Evolutionary conservation across 2,113 vertebrate genomes (phyloP).

Genomic region (Phocoena phocoena): DNA sequence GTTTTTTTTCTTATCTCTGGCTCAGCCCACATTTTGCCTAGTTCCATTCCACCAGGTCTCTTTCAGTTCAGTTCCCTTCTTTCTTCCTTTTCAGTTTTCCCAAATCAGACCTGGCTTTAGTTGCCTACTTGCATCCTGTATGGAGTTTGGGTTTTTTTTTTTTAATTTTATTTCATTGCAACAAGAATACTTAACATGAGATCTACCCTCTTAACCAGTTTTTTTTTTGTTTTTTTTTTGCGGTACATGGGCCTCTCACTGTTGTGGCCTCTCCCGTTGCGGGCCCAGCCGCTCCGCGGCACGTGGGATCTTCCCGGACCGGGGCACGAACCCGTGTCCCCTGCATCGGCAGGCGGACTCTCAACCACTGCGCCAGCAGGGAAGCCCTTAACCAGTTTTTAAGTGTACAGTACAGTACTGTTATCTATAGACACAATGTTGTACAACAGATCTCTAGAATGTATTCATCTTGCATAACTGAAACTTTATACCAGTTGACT

Average conservation of each 20-base stretch:
- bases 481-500: background rate
- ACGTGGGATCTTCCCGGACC: too few species aligned
- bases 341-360: too few species aligned
- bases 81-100: background rate
- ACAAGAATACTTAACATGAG: background rate
- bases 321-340: too few species aligned
- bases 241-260: too few species aligned
- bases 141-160: background rate
- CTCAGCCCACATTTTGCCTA: background rate
- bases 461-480: background rate
- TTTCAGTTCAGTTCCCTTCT: constrained; percentile 6
- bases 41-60: background rate
- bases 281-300: too few species aligned
- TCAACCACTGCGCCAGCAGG: too few species aligned
- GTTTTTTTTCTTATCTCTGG: background rate
- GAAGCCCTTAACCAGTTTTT: background rate
- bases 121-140: background rate
- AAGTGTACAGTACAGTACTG: background rate
- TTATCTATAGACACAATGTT: background rate
- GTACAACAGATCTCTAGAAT: background rate
- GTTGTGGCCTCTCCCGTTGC: too few species aligned
- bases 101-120: background rate
- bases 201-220: background rate
- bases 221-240: too few species aligned
- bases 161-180: background rate